These are phyloP conservation scores for Todiramphus saurophagus DNA, from an alignment of 2,113 vertebrate genomes.

Conservation along the genomic window DNA sequence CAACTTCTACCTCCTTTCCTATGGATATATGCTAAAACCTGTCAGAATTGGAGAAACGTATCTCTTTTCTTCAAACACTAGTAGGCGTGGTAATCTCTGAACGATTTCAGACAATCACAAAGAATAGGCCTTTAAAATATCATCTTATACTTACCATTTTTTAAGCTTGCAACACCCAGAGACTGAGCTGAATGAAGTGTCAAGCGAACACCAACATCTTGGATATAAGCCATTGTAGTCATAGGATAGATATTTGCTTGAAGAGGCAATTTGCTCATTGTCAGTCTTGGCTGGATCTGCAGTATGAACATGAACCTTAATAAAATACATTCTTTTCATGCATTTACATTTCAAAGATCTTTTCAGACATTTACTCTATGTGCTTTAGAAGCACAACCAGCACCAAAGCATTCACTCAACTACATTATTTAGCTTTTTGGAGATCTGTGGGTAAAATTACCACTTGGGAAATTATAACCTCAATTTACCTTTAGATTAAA, in stretches of 20 bases:
- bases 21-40: background rate
- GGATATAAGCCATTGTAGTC: constrained; percentile 86
- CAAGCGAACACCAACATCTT: constrained; percentile 78
- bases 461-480: background rate
- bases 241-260: constrained; percentile 95
- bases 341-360: constrained; percentile 39
- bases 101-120: background rate
- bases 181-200: constrained; percentile 89
- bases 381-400: background rate
- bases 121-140: background rate
- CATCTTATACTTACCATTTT: constrained; percentile 75
- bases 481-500: constrained; percentile 24
- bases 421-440: background rate
- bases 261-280: constrained; percentile 85
- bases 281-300: constrained; percentile 89
- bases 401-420: background rate
- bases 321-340: background rate
- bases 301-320: constrained; percentile 20
- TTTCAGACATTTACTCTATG: background rate
- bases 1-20: background rate
- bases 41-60: background rate
- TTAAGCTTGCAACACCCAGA: constrained; percentile 83
- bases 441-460: constrained; percentile 14
- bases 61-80: background rate
- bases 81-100: background rate